phyloP scores from a whole-genome alignment of 2,113 vertebrate species.

The Varanus komodoensis region DNA sequence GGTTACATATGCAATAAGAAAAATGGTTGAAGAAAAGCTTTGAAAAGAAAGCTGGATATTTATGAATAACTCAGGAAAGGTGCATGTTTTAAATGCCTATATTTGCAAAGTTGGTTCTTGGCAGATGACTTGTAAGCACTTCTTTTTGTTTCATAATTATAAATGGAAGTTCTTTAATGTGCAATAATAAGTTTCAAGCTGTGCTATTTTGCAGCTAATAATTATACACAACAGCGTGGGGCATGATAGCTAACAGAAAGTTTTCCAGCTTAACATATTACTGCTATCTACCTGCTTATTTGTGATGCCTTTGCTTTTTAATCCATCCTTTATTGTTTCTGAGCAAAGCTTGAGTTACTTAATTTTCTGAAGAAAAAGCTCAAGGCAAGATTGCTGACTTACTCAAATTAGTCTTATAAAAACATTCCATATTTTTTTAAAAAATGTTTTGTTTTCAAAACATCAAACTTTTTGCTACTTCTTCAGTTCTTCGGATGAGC shows the following conservation, averaged over 20 bases:
- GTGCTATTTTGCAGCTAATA: slow-evolving; percentile 89
- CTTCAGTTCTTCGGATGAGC: slow-evolving; percentile 46
- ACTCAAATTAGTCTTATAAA: slow-evolving; percentile 63
- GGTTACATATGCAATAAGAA: background rate
- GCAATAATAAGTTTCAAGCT: slow-evolving; percentile 86
- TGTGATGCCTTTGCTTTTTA: slow-evolving; percentile 58
- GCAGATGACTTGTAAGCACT: slow-evolving; percentile 83
- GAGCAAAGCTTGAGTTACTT: slow-evolving; percentile 52
- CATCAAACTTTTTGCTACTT: slow-evolving; percentile 51
- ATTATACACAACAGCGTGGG: slow-evolving; percentile 86
- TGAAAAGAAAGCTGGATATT: slow-evolving; percentile 72
- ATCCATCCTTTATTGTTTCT: slow-evolving; percentile 68
- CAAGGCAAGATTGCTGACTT: slow-evolving; percentile 70
- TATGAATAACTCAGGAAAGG: slow-evolving; percentile 69
- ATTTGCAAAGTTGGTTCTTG: slow-evolving; percentile 74
- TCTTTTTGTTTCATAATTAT: slow-evolving; percentile 86
- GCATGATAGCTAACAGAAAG: slow-evolving; percentile 76
- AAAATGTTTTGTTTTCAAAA: slow-evolving; percentile 31
- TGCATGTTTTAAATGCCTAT: slow-evolving; percentile 58
- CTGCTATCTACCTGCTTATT: slow-evolving; percentile 63
- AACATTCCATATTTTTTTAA: slow-evolving; percentile 52
- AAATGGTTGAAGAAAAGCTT: slow-evolving; percentile 1
- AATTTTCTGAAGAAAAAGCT: slow-evolving; percentile 66
- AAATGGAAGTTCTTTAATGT: slow-evolving; percentile 88
- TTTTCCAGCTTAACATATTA: slow-evolving; percentile 68